Base-by-base conservation (phyloP, 2,113 vertebrate genomes). In the Lipotes vexillifer region DNA sequence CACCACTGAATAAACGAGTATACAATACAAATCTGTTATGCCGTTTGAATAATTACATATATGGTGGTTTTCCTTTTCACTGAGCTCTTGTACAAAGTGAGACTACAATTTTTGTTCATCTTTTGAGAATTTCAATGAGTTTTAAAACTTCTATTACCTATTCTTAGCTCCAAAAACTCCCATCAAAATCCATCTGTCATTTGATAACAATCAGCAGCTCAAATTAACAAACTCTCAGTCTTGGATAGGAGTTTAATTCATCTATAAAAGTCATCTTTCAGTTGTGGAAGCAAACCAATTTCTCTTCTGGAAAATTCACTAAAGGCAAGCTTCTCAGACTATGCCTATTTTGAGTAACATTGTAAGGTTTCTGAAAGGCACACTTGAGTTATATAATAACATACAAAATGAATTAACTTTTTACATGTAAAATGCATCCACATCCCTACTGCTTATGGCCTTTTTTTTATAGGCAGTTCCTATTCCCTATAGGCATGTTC, bases 271-370 rank as follows among this genome's bases (percentile, higher is more conserved):
- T 84, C 63, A 57, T 87, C 72, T 93, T 88, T 49, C 69, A 80
- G 31, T 83, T 93, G 18, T 66, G 33, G 49, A 78, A 94, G 66
- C 66, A 93, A 96, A 77, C 33, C 36, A 96, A 3, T 33, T 83
- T 87, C 92, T 94, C 83, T 46, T 46, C 63, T 89, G 65, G 69
- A 96, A 97, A 97, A 94, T 86, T 72, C 80, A 78, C 49, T 25
- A 33, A 69, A 84, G 1, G 4, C 41, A 87, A 52, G 23, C 36
- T 92, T 92, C 68, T 94, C 52, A 84, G 61, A 82, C 38, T 71
- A 4, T 86, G 23, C 78, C 83, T 97, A 88, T 95, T 97, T 68
- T 93, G 52, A 96, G 72, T 59, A 78, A 83, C 25, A 29, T 23
- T 71, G 25, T 52, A 92, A 86, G 29, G 23, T 95, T 96, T 94